Evolutionary conservation across 2,797 vertebrate species (phyloP).

Genomic region (Fratercula arctica): DNA sequence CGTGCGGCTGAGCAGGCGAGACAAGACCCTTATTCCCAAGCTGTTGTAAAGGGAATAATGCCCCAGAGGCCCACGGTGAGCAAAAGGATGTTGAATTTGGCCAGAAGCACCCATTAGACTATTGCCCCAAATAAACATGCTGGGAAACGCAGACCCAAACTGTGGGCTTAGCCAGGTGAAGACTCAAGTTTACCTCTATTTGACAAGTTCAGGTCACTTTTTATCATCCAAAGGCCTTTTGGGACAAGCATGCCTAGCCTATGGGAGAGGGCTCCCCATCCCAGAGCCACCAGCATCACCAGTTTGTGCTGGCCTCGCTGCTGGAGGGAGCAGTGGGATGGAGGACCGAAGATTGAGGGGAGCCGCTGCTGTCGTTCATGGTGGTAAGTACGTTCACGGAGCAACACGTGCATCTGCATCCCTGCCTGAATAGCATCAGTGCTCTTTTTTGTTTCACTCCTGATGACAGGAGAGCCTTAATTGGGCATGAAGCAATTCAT

Average conservation of each 20-base stretch:
- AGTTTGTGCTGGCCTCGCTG: background rate
- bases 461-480: conserved; percentile 45
- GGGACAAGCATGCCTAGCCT: background rate
- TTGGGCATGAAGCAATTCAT: conserved; percentile 64
- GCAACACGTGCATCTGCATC: background rate
- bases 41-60: background rate
- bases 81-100: background rate
- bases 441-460: background rate
- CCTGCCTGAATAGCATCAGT: conserved; percentile 21
- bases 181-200: background rate
- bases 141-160: background rate
- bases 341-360: background rate
- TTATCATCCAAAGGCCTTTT: background rate
- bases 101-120: background rate
- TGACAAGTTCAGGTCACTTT: background rate
- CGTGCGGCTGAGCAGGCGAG: background rate
- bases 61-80: background rate
- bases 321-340: background rate
- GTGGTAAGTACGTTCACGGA: background rate
- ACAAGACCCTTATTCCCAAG: background rate
- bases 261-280: background rate
- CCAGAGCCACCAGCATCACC: background rate
- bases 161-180: background rate
- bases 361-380: background rate
- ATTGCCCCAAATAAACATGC: background rate